Percentiles rank a stretch among this genome's conserved stretches.
phyloP scores from a whole-genome alignment of 2,888 invertebrate species.

The Venustoraphidia nigricollis region DNA sequence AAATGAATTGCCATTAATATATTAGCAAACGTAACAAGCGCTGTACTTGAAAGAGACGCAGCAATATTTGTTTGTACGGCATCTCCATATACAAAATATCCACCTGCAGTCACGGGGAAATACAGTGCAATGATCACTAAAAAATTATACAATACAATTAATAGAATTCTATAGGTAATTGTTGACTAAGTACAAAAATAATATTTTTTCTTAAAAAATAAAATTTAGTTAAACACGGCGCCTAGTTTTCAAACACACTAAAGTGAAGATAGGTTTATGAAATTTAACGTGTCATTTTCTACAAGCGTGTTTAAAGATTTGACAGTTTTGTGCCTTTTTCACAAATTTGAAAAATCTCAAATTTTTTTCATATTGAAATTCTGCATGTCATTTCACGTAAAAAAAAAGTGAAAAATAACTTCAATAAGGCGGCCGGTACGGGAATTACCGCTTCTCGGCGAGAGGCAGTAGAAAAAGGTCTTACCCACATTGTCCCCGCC shows the following conservation, averaged over 20 bases:
- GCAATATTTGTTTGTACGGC: constrained; percentile 42
- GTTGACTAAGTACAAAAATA: too few species aligned
- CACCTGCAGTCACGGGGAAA: constrained; percentile 41
- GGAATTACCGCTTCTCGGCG: too few species aligned
- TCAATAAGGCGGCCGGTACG: too few species aligned
- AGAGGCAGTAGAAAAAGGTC: too few species aligned
- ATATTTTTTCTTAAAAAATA: too few species aligned
- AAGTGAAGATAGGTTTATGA: not conserved
- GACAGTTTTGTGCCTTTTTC: too few species aligned
- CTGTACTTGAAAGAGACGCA: constrained; percentile 34
- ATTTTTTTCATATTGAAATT: too few species aligned
- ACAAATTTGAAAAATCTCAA: too few species aligned
- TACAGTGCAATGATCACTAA: constrained; percentile 39
- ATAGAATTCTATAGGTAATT: not conserved
- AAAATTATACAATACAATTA: constrained; percentile 12
- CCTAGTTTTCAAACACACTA: not conserved
- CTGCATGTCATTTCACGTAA: too few species aligned
- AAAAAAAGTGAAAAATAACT: too few species aligned
- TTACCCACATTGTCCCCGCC: too few species aligned
- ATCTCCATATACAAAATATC: constrained; percentile 48
- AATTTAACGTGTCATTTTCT: not conserved
- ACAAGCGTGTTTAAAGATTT: too few species aligned
- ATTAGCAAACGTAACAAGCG: constrained; percentile 38
- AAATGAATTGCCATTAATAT: constrained; percentile 48
- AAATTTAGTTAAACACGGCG: not conserved